phyloP scores from a whole-genome alignment of 2,113 vertebrate genomes.

The Carassius carassius region DNA sequence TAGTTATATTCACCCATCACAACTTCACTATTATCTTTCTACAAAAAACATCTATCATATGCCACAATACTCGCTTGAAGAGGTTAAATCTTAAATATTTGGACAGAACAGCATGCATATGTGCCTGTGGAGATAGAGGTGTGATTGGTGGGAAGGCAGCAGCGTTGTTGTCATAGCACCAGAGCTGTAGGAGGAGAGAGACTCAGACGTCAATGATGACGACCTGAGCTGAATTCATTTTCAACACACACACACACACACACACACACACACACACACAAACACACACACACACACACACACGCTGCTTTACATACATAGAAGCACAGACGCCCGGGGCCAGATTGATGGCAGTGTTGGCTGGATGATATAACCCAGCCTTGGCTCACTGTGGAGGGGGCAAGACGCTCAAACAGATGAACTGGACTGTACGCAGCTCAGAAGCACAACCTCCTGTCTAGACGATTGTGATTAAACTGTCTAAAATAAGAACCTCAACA shows the following conservation, averaged over 20 bases:
- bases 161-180: slow-evolving; percentile 72
- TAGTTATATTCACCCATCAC: neutral
- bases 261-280: slow-evolving; percentile 11
- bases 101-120: slow-evolving; percentile 46
- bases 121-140: slow-evolving; percentile 59
- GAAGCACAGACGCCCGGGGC: slow-evolving; percentile 53
- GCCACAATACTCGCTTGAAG: neutral
- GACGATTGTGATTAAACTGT: slow-evolving; percentile 61
- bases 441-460: slow-evolving; percentile 57
- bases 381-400: neutral
- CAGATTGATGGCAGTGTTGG: slow-evolving; percentile 36
- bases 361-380: slow-evolving; percentile 18
- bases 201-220: slow-evolving; percentile 62
- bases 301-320: slow-evolving; percentile 59
- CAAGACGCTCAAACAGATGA: slow-evolving; percentile 2
- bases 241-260: slow-evolving; percentile 35
- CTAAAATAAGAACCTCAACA: slow-evolving; percentile 54
- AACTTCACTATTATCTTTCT: neutral
- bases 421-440: slow-evolving; percentile 25
- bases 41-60: neutral
- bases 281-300: slow-evolving; percentile 24
- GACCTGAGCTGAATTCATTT: slow-evolving; percentile 56
- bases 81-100: slow-evolving; percentile 36
- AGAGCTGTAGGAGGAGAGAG: slow-evolving; percentile 59
- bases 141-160: slow-evolving; percentile 57